These are phyloP conservation scores for Pocillopora meandrina DNA, from an alignment of 92 coral and sea anemone species.

Conservation along the genomic window DNA sequence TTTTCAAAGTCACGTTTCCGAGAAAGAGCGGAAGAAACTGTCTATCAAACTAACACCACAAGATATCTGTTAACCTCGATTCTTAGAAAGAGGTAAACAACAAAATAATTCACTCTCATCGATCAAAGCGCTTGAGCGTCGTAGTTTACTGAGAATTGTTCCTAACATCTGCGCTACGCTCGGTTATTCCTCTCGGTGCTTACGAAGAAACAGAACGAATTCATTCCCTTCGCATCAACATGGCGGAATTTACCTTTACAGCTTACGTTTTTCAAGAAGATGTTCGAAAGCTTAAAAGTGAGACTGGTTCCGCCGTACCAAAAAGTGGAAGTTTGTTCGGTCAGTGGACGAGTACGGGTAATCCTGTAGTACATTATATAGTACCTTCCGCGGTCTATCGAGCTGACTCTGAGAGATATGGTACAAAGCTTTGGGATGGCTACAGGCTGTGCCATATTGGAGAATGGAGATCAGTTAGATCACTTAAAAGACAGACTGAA, in stretches of 20 bases:
- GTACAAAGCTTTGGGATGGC: background rate
- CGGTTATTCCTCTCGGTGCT: background rate
- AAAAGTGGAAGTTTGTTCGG: slow-evolving; percentile 27
- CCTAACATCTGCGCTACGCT: background rate
- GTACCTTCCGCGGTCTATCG: background rate
- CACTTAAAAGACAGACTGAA: background rate
- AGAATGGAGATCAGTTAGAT: background rate
- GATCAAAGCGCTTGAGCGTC: background rate
- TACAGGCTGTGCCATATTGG: slow-evolving; percentile 29
- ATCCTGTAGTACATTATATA: slow-evolving; percentile 34
- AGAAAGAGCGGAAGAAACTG: slow-evolving; percentile 27
- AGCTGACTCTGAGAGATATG: background rate
- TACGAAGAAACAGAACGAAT: background rate
- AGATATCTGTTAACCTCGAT: background rate
- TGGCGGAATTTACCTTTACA: background rate
- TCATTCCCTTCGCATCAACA: background rate
- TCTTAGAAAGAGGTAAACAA: slow-evolving; percentile 16
- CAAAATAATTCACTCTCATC: background rate
- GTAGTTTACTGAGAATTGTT: background rate
- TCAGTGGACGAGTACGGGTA: slow-evolving; percentile 49
- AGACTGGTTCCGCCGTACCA: background rate
- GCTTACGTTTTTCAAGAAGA: slow-evolving; percentile 32
- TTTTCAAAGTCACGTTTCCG: slow-evolving; percentile 6
- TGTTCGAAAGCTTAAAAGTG: background rate
- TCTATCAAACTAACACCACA: background rate